Evolutionary conservation across 1,140 invertebrate species (phyloP).

Genomic region (Augochlora pura): DNA sequence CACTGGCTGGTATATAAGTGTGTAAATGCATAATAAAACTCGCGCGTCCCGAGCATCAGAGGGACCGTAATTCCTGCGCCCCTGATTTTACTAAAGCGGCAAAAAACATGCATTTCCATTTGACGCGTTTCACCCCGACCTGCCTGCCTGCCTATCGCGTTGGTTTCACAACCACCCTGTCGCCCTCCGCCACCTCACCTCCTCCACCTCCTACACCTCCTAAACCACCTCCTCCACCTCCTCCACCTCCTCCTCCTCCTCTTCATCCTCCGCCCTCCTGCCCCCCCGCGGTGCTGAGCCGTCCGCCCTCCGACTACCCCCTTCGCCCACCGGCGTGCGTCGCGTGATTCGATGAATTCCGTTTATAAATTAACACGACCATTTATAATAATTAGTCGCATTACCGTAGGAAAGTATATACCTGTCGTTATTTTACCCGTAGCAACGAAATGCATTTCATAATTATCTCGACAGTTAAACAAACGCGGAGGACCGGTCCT

Average conservation of each 20-base stretch:
- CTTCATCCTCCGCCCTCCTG: too few species aligned
- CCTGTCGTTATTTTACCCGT: conserved; percentile 47
- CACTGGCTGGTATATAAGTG: conserved; percentile 77
- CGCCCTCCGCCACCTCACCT: neutral
- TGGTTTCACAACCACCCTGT: neutral
- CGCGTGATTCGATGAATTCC: conserved; percentile 48
- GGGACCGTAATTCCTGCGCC: conserved; percentile 60
- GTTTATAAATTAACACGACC: conserved; percentile 49
- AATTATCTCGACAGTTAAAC: conserved; percentile 51
- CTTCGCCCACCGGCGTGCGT: conserved; percentile 2
- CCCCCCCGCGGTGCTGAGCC: too few species aligned
- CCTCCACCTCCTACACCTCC: neutral
- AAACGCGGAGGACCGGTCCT: conserved; percentile 33
- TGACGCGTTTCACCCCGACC: conserved; percentile 34
- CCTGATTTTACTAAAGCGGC: conserved; percentile 74
- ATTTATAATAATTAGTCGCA: conserved; percentile 51
- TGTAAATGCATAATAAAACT: conserved; percentile 81
- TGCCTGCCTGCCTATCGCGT: conserved; percentile 25
- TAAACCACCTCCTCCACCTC: too few species aligned
- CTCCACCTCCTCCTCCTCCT: too few species aligned
- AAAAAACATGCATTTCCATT: conserved; percentile 73
- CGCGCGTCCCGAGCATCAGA: conserved; percentile 61
- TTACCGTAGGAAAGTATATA: conserved; percentile 50
- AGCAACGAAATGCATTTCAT: conserved; percentile 48
- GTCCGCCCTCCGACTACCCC: neutral